Evolutionary conservation across 2,888 invertebrate species (phyloP), one percentile per base, ranked within the genome.

Genomic region (Synergus japonicus): DNA sequence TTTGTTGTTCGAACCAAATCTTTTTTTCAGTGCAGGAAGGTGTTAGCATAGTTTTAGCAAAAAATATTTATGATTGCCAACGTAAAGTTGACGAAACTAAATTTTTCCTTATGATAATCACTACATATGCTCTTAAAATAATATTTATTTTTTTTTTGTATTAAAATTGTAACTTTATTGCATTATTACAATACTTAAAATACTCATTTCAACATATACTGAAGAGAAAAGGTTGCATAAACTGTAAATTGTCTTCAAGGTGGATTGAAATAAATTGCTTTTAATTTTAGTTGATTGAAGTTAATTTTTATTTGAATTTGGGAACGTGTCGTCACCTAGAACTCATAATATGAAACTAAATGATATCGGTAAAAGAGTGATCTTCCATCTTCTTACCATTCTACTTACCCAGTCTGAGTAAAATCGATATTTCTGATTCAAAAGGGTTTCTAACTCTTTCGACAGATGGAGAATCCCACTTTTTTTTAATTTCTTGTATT

Each of bases 261-360:
- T 80, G 86, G 86, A 90, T 89, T 89, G 87, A 81, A 83, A 82
- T 82, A 86, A 90, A 90, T 91, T 89, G 89, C 37, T 84, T 86
- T 84, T 86, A 89, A 89, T 89, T 89, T 84, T 78, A 81, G 83
- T 83, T 85, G 85, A 89, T 90, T 86, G 86, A 82, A 83, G 76
- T 60, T 29, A 66, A 66, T 43, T 66, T 15, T 29, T 29, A 69
- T 46, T 46, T 69, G 29, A 69, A 29, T 54, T 54, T 15, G 2
- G n/a, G n/a, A 54, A 8, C 22, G 69, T 69, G 49, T 69, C 69
- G 69, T 29, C 69, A 69, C 69, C 69, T 69, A 69, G 44, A 46
- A 49, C n/a, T n/a, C n/a, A 54, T 60, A 22, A 54, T 54, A 37
- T 15, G 49, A 73, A 54, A 37, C 29, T 41, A 29, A 12, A 54